A percentile compares a stretch with the other conserved stretches of the same genome.
phyloP scores from a whole-genome alignment of 2,113 vertebrate genomes.

The Gopherus evgoodei region DNA sequence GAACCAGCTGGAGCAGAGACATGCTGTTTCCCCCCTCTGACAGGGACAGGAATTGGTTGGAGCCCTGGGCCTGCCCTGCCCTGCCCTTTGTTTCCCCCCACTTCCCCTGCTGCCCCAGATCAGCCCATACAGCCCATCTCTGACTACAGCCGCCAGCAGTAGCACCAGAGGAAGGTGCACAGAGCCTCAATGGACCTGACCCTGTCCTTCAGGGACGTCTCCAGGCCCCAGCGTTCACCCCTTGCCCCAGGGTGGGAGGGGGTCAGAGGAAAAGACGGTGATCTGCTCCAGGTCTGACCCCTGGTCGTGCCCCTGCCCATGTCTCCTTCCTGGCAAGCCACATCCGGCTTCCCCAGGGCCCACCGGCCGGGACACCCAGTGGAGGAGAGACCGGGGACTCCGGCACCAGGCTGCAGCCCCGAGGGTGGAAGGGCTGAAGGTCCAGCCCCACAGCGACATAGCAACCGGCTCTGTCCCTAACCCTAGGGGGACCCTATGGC shows the following conservation, averaged over 20 bases:
- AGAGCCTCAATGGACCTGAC: not conserved
- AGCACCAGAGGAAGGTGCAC: not conserved
- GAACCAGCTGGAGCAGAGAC: no score
- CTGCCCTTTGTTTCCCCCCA: no score
- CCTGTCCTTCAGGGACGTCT: not conserved
- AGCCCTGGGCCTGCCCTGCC: not conserved
- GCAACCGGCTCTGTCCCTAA: not conserved
- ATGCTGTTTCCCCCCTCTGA: not conserved
- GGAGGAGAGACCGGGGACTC: not conserved
- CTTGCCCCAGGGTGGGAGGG: not conserved
- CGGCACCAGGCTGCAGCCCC: not conserved
- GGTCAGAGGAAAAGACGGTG: not conserved
- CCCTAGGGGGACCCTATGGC: not conserved
- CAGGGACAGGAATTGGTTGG: not conserved
- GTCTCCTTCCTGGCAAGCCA: not conserved
- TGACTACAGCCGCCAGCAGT: no score
- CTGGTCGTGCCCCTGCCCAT: not conserved
- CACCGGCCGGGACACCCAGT: accelerated
- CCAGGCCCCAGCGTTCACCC: not conserved
- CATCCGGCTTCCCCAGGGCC: not conserved
- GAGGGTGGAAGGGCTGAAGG: not conserved
- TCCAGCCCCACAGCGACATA: not conserved
- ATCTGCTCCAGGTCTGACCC: not conserved
- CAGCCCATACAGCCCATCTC: not conserved
- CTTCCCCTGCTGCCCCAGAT: not conserved